Conservation (phyloP, 2,888 invertebrate species). For the Cheilosia scutellata region DNA sequence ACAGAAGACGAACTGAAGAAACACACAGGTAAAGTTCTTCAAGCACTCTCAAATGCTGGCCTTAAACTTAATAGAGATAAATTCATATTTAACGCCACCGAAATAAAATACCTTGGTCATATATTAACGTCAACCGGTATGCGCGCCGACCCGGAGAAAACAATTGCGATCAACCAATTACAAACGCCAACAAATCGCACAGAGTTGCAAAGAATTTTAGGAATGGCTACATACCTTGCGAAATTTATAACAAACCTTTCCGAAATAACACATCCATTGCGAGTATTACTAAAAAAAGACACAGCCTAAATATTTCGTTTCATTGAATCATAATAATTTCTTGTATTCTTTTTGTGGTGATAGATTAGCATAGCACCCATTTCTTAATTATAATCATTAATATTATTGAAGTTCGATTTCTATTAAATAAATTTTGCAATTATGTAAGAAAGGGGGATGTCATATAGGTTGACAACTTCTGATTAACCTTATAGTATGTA, state of each 20-base stretch:
- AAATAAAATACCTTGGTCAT: too few relatives aligned
- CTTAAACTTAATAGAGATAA: slow-evolving; percentile 50
- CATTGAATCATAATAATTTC: too few relatives aligned
- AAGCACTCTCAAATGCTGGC: slow-evolving; percentile 64
- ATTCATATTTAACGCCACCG: slow-evolving; percentile 7
- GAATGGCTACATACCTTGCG: slow-evolving; percentile 26
- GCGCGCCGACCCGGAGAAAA: slow-evolving; percentile 7
- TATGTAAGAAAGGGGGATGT: too few relatives aligned
- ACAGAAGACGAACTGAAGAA: slow-evolving; percentile 32
- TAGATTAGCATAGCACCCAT: too few relatives aligned
- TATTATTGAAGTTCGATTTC: too few relatives aligned
- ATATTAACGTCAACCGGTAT: neutral
- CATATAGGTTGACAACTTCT: too few relatives aligned
- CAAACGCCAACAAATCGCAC: slow-evolving; percentile 17
- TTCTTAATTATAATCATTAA: too few relatives aligned
- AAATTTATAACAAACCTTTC: slow-evolving; percentile 75
- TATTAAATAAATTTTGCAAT: too few relatives aligned
- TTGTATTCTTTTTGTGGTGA: too few relatives aligned
- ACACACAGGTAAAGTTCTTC: slow-evolving; percentile 60
- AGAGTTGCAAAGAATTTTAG: slow-evolving; percentile 24
- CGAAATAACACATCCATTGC: slow-evolving; percentile 40
- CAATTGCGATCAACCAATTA: slow-evolving; percentile 3
- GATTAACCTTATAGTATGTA: too few relatives aligned
- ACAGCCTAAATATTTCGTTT: too few relatives aligned
- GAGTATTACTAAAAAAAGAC: slow-evolving; percentile 45